Evolutionary conservation across 2,888 invertebrate species (phyloP), one percentile per base, ranked within the genome.

Genomic region (Parasteatoda lunata): DNA sequence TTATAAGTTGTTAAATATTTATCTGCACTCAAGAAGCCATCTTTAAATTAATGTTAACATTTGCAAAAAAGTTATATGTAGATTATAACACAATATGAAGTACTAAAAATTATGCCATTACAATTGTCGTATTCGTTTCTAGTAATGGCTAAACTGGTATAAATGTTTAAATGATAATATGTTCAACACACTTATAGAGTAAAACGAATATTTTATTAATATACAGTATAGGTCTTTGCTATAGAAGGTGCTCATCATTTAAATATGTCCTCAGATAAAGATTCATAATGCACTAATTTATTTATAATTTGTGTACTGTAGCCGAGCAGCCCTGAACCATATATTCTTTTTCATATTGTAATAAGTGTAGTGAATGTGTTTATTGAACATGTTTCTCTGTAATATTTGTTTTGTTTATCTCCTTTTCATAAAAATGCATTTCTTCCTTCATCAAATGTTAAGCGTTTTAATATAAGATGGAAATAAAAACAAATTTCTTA

Each of bases 381-480:
- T 86, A 4, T 76, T 80, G 79, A 54, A 70, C 76, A 52, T 66
- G 70, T 75, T 59, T 84, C 80, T 80, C 71, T 86, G 84, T 84
- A 79, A 47, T 64, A 84, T 75, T 49, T 75, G 68, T 86, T 86
- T 76, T 52, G 85, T 86, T 86, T 48, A 64, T 30, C 78, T 79
- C 85, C 78, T 81, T 30, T 79, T 80, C 80, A 86, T 86, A 79
- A 75, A 80, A 76, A 76, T 77, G 85, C 80, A 86, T 86, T 81
- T 80, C 80, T 86, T 86, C 85, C 85, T 85, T 85, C 85, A 80
- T 85, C 80, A 48, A 85, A 76, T 85, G 85, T 85, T 85, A 80
- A 80, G 80, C 85, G 72, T 85, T 85, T 85, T 85, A 85, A 85
- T 85, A 85, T 77, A 77, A 71, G 73, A 85, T 85, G 80, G 72